Evolutionary conservation across 2,113 vertebrate species (phyloP).

Genomic region (Bos javanicus): DNA sequence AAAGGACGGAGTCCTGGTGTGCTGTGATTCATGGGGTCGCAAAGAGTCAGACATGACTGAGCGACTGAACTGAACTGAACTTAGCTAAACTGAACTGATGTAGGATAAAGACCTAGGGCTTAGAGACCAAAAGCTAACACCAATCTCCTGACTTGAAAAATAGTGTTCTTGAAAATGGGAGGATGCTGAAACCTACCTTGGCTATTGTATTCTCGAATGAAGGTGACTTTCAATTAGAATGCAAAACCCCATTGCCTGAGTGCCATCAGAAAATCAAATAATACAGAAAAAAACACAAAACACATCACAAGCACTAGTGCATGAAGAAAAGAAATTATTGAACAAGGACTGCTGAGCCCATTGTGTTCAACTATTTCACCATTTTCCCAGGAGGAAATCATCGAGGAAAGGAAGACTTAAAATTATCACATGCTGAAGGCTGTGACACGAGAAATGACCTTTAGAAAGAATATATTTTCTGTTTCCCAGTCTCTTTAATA

Average conservation of each 20-base stretch:
- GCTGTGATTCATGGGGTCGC: no score
- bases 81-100: no score
- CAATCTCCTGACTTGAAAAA: background rate
- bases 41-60: no score
- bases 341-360: background rate
- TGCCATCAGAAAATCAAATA: background rate
- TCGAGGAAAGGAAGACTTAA: background rate
- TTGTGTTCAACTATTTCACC: rapidly evolving
- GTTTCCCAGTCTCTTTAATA: no score
- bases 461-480: background rate
- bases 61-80: no score
- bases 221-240: background rate
- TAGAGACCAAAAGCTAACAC: background rate
- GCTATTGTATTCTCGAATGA: background rate
- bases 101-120: rapidly evolving
- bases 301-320: rapidly evolving
- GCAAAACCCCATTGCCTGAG: background rate
- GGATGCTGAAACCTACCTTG: background rate
- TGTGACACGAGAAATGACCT: background rate
- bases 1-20: no score
- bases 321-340: background rate
- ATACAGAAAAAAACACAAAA: background rate
- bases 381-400: background rate
- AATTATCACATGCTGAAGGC: background rate
- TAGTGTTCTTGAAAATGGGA: background rate